A percentile compares a stretch with the other conserved stretches of the same genome.
phyloP scores from a whole-genome alignment of 1,140 invertebrate genomes.

The Idris sp. region DNA sequence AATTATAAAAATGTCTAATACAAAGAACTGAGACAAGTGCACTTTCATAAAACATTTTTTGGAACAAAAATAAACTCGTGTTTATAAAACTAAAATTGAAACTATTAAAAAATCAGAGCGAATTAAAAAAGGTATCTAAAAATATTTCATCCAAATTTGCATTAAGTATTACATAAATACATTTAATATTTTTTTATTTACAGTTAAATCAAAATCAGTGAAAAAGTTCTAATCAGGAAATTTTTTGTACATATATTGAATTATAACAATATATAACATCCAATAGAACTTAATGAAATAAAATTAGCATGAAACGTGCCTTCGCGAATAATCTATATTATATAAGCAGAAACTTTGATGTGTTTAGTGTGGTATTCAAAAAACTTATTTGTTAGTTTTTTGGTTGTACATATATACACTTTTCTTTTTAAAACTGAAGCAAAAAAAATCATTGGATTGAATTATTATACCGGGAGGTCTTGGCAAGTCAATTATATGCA shows the following conservation, averaged over 20 bases:
- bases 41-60: no score
- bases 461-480: slow-evolving; percentile 33
- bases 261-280: slow-evolving; percentile 30
- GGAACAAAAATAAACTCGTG: no score
- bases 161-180: no score
- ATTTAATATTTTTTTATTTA: no score
- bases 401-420: slow-evolving; percentile 4
- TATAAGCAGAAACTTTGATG: slow-evolving; percentile 17
- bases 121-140: slow-evolving; percentile 19
- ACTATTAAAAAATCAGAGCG: neutral
- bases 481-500: slow-evolving; percentile 44
- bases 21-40: no score
- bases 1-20: no score
- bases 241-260: slow-evolving; percentile 7
- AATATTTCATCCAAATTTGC: no score
- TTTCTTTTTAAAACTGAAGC: slow-evolving; percentile 3
- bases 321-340: slow-evolving; percentile 6
- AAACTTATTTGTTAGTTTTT: slow-evolving; percentile 36
- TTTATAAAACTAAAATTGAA: no score
- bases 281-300: slow-evolving; percentile 14
- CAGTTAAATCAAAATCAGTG: slow-evolving; percentile 11
- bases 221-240: slow-evolving; percentile 1
- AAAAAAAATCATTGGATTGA: slow-evolving; percentile 22
- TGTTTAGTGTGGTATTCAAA: slow-evolving; percentile 15
- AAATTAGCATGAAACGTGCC: slow-evolving; percentile 21